These are phyloP conservation scores for Darevskia nairensis DNA, from an alignment of 2,797 vertebrate species.

Conservation along the genomic window DNA sequence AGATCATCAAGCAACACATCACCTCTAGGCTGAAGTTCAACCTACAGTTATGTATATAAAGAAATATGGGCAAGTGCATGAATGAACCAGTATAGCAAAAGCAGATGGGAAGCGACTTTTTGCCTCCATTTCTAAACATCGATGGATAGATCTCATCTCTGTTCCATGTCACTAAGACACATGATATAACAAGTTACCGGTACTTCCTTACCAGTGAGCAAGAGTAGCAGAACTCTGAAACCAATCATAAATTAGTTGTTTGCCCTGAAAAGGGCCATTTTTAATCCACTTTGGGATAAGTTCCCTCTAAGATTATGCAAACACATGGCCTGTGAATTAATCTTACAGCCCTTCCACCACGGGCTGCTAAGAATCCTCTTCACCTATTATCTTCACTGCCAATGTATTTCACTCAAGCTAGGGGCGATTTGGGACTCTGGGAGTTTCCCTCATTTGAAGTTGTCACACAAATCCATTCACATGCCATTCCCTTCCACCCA, in stretches of 20 bases:
- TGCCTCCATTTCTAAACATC: neutral
- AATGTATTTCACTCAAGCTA: neutral
- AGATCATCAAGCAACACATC: neutral
- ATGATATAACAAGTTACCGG: neutral
- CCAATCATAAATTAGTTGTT: neutral
- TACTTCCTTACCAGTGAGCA: neutral
- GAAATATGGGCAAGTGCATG: neutral
- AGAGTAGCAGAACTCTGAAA: constrained; percentile 16
- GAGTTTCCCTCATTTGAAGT: neutral
- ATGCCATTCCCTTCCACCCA: neutral
- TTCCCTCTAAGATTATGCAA: constrained; percentile 15
- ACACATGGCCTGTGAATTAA: neutral
- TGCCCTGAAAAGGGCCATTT: constrained; percentile 8
- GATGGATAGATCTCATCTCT: neutral
- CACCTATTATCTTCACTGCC: neutral
- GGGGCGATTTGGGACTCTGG: neutral
- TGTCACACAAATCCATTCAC: constrained; percentile 31
- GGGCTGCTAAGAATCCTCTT: neutral
- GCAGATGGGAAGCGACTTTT: neutral
- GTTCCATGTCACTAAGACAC: constrained; percentile 8
- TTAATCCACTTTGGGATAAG: neutral
- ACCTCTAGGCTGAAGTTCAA: neutral
- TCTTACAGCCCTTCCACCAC: neutral
- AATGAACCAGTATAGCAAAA: neutral
- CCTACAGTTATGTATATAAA: neutral